Base-by-base conservation (phyloP, 2,888 invertebrate genomes). In the Temnothorax rugatulus region DNA sequence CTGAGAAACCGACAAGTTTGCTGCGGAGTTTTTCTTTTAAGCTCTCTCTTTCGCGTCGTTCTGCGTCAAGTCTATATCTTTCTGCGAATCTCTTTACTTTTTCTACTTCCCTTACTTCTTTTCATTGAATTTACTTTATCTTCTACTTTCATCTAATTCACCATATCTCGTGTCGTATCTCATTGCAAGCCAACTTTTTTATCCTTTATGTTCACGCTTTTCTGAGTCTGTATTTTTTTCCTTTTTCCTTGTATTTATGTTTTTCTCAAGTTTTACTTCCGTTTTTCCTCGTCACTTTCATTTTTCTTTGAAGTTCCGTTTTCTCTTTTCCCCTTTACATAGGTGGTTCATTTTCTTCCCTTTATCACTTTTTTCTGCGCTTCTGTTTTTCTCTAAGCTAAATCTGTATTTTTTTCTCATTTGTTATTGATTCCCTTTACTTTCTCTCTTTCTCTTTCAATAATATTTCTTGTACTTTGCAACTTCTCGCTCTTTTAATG, bases 381-480 rank as follows among this genome's bases (percentile, higher is more conserved):
- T 34, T 25, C 47, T 21, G 2, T 21, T 34, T 47, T 63, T 61
- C 44, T 18, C 15, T 38, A 3, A 64, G 15, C 7, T 44, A 41
- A 25, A 41, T 18, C 0, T 64, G 18, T 21, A 21, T 41, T 54
- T 25, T 4, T 54, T 25, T 41, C 21, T 52, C 13, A 18, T 41
- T 52, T 54, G 38, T 52, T 38, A 47, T 50, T 0, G 18, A 18
- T 21, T 18, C 3, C 13, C 4, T 69, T 21, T 69, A 54, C 9
- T 38, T 61, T 57, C 4, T 38, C 50, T 57, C 4, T 8, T 71
- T 21, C 13, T n/a, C 4, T 47, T 79, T 68, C 9, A 59, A 47
- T n/a, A 79, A 47, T 76, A 75, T 75, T 63, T 52, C 13, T 64
- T 25, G 50, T 7, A 34, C 9, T 41, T 76, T 52, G 38, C 50